These are phyloP conservation scores for Pica pica DNA, from an alignment of 2,113 vertebrate genomes.

Conservation along the genomic window DNA sequence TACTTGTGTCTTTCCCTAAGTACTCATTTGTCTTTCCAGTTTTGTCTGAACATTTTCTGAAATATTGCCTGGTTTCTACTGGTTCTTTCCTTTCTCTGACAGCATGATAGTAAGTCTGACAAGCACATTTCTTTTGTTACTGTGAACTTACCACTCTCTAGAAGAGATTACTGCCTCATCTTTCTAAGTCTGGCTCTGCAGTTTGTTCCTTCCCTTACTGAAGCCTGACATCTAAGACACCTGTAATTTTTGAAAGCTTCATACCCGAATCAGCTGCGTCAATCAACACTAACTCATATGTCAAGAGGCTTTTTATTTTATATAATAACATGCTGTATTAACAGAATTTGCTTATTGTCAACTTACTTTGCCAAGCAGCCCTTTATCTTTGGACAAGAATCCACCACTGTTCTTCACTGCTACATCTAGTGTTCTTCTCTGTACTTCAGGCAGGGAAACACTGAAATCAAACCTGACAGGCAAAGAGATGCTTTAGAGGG, in stretches of 20 bases:
- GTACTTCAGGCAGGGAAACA: constrained; percentile 86
- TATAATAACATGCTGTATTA: neutral
- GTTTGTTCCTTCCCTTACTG: neutral
- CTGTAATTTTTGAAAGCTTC: neutral
- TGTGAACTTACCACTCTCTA: neutral
- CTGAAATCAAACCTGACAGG: constrained; percentile 88
- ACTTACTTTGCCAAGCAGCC: constrained; percentile 92
- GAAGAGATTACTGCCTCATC: neutral
- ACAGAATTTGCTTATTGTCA: neutral
- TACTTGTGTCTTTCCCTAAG: neutral
- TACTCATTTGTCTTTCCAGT: neutral
- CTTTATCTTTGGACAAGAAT: constrained; percentile 93
- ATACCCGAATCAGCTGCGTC: neutral
- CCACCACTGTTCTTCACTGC: constrained; percentile 95
- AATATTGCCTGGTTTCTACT: neutral
- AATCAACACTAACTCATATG: neutral
- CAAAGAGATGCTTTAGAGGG: neutral
- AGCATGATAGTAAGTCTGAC: neutral
- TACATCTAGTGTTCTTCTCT: constrained; percentile 88
- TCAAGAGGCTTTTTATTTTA: neutral
- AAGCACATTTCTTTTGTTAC: neutral
- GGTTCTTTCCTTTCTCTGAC: neutral
- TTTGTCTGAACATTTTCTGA: neutral
- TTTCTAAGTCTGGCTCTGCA: neutral
- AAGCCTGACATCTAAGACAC: neutral